Conservation (phyloP, 2,113 vertebrate genomes). For the Charadrius vociferus region DNA sequence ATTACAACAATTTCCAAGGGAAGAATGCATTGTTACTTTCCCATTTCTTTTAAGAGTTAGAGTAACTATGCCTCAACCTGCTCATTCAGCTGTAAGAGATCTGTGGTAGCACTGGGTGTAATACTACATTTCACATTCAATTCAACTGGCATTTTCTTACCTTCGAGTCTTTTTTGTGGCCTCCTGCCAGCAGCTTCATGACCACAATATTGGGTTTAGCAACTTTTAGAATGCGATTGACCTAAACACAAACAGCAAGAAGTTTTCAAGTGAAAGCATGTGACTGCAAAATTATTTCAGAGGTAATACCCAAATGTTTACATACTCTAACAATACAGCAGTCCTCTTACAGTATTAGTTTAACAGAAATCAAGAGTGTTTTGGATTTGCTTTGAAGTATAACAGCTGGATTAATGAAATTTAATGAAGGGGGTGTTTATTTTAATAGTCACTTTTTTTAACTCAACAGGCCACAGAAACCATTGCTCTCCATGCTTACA, state of each 20-base stretch:
- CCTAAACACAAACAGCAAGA: slow-evolving; percentile 75
- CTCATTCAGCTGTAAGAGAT: background rate
- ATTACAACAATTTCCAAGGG: background rate
- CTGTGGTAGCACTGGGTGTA: fast-evolving
- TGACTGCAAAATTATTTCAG: background rate
- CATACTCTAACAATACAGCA: background rate
- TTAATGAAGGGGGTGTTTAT: background rate
- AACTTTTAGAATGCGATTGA: slow-evolving; percentile 93
- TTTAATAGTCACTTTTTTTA: background rate
- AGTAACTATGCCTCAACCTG: background rate
- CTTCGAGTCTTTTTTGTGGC: slow-evolving; percentile 98
- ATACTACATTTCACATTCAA: background rate
- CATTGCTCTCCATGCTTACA: background rate
- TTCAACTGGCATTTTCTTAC: slow-evolving; percentile 70
- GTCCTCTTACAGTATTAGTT: background rate
- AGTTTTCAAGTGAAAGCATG: background rate
- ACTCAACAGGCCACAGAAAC: background rate
- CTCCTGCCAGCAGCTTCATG: slow-evolving; percentile 96
- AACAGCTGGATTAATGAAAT: background rate
- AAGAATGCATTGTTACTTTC: background rate
- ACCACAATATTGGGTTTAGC: slow-evolving; percentile 98
- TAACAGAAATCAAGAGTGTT: background rate
- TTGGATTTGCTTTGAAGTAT: background rate
- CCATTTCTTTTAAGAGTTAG: background rate
- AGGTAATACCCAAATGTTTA: background rate